These are phyloP conservation scores for Dallia pectoralis DNA, from an alignment of 2,797 vertebrate species.

Conservation along the genomic window DNA sequence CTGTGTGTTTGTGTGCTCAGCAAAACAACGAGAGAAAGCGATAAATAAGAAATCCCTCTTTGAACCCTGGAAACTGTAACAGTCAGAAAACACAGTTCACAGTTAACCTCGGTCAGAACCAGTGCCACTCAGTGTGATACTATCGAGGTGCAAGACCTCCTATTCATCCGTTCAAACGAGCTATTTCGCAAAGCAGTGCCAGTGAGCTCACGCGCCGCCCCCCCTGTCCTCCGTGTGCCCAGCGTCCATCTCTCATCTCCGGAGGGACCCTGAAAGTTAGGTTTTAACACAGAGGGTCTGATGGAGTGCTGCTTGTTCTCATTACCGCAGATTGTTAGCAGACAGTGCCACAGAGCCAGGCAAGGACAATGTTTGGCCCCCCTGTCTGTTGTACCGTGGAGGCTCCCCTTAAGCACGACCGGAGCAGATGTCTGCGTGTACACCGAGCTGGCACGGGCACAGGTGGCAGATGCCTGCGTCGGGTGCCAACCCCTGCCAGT, in stretches of 20 bases:
- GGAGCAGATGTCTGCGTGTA: slow-evolving; percentile 92
- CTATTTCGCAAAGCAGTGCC: background rate
- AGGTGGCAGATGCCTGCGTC: slow-evolving; percentile 88
- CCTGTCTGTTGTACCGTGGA: slow-evolving; percentile 51
- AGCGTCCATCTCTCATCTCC: background rate
- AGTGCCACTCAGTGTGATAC: background rate
- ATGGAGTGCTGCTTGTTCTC: slow-evolving; percentile 13
- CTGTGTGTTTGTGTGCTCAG: slow-evolving; percentile 21
- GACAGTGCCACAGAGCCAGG: slow-evolving; percentile 2
- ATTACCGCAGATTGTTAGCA: slow-evolving; percentile 24
- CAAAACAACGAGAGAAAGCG: background rate
- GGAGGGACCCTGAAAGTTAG: background rate
- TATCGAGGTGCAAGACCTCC: background rate
- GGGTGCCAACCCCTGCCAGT: slow-evolving; percentile 89
- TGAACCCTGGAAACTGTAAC: background rate
- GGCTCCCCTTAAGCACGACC: slow-evolving; percentile 46
- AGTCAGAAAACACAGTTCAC: slow-evolving; percentile 3
- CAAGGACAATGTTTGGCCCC: slow-evolving; percentile 18
- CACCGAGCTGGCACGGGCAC: slow-evolving; percentile 89
- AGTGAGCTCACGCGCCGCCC: background rate
- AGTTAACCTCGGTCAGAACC: background rate
- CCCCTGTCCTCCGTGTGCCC: slow-evolving; percentile 1
- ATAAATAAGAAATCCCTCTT: background rate
- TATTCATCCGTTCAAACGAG: slow-evolving; percentile 4
- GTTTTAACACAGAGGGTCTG: background rate